Evolutionary conservation across 2,888 invertebrate genomes (phyloP), one percentile per base, ranked within the genome.

Genomic region (Helleia helle): DNA sequence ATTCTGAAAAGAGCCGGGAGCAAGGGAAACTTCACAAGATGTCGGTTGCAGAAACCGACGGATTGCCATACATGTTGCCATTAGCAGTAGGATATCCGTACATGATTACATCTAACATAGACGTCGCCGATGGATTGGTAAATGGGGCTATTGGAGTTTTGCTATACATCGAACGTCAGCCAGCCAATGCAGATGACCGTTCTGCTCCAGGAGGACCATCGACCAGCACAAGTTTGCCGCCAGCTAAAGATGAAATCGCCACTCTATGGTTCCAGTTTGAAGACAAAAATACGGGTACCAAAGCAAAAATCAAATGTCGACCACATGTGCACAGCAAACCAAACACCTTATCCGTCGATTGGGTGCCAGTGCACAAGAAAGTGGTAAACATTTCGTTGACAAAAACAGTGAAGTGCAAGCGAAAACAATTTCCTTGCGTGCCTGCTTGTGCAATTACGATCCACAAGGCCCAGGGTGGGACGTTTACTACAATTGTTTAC

Each of bases 21-120:
- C 46, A 43, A 44, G 44, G 42, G 7, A 43, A 52, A 47, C 48
- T 51, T 40, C 53, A 50, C 48, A 54, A 49, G 46, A 51, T 50
- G 48, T 25, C 47, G 36, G 47, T 51, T 15, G 42, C 46, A 45
- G 50, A 51, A 36, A 49, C 50, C 7, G 50, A 48, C 26, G 53
- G 51, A 48, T 47, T 51, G 40, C 47, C 47, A 7, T 51, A 50
- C 41, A 25, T 45, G 43, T 14, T 53, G 44, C 46, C 47, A 8
- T 49, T 50, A 36, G 51, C 47, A 42, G 45, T 25, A 18, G 47
- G 53, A 42, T 48, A 49, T 22, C 50, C 45, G 14, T 52, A 52
- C 48, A 49, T 51, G 47, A 50, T 53, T 28, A 50, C 48, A 5
- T 44, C 50, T 48, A 45, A 53, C 50, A 46, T 51, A 28, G 42